Base-by-base conservation (phyloP, 2,888 invertebrate genomes). In the Drosophila quinaria region DNA sequence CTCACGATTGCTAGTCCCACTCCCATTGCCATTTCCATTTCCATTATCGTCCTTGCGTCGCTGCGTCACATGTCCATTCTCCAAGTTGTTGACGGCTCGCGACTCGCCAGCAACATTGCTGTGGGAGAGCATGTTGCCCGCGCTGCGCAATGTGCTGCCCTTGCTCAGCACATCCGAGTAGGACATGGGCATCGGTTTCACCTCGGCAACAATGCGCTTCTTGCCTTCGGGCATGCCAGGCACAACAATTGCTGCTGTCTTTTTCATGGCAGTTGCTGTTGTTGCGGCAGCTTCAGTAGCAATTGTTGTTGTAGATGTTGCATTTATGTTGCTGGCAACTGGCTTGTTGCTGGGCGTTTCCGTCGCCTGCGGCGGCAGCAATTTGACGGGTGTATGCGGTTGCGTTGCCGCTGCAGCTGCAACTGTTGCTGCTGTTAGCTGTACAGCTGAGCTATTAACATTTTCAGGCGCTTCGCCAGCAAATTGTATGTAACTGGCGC, bases 121-220 rank as follows among this genome's bases (percentile, higher is more conserved):
- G 49, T 49, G 58, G 22, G 70, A 19, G 11, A 35, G 59, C 0
- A 47, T 15, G 44, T 76, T 68, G 1, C 55, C 33, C 6, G 75
- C 9, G 2, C 47, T 42, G 13, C 78, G 74, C 52, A 78, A 31
- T 22, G 82, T 71, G 42, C 89, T 87, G 42, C 86, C 86, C 92
- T 97, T 97, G 33, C 96, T 95, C 44, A 97, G 91, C 8, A 97
- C 96, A 93, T 97, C 97, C 0, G 97, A 97, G 91, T 97, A 97
- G 13, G 96, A 95, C 54, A 97, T 97, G 59, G 97, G 94, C 97
- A 97, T 97, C 0, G 97, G 97, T 87, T 96, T 96, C 0, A 97
- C 97, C 93, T 97, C 97, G 39, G 97, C 97, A 0, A 97, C 95
- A 91, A 96, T 96, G 55, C 97, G 94, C 66, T 93, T 93, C 61